Evolutionary conservation across 2,113 vertebrate genomes (phyloP).

Genomic region (Orthonyx spaldingii): DNA sequence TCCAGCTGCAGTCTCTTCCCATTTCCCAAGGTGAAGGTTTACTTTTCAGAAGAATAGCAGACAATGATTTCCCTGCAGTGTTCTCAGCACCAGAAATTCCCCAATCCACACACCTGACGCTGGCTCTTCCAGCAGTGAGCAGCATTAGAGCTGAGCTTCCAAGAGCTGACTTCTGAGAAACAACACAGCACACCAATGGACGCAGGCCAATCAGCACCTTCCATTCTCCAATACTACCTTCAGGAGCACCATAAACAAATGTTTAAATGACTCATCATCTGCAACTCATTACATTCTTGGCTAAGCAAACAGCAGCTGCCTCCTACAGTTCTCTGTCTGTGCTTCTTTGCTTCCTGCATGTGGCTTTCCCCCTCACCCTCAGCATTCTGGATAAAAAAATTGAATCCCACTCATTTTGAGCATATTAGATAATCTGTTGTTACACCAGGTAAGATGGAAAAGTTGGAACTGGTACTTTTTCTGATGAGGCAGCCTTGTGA

Average conservation of each 20-base stretch:
- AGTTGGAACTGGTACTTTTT: background rate
- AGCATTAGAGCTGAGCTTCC: background rate
- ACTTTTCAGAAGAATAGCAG: background rate
- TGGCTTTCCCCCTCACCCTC: background rate
- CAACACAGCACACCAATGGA: background rate
- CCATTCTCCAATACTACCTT: rapidly evolving
- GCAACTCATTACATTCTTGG: background rate
- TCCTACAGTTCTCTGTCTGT: background rate
- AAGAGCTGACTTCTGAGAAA: background rate
- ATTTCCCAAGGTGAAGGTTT: background rate
- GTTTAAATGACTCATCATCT: background rate
- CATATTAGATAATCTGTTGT: background rate
- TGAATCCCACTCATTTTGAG: background rate
- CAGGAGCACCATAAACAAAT: background rate
- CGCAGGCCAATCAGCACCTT: background rate
- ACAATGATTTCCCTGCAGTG: background rate
- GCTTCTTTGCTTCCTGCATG: background rate
- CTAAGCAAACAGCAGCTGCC: background rate
- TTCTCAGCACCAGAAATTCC: background rate
- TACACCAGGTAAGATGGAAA: background rate
- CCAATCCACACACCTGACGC: too few relatives aligned
- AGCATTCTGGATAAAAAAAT: background rate
- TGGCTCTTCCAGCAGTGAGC: background rate
- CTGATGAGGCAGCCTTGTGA: background rate
- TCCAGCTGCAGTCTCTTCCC: background rate